These are phyloP conservation scores for Emmelina monodactyla DNA, from an alignment of 2,888 invertebrate species.

Conservation along the genomic window DNA sequence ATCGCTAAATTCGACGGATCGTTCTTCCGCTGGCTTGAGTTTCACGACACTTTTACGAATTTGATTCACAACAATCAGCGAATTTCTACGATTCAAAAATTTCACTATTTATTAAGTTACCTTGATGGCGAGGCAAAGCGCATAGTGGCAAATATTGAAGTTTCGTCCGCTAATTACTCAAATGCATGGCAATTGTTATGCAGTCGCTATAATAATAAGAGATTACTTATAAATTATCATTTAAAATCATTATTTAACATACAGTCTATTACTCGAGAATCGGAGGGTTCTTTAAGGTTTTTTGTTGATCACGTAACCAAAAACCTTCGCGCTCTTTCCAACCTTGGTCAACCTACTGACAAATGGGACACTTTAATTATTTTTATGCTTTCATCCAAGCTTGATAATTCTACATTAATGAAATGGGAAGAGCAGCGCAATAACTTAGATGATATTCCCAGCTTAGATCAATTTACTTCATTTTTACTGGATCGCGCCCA, in stretches of 20 bases:
- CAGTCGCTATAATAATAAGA: constrained; percentile 16
- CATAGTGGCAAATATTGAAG: constrained; percentile 14
- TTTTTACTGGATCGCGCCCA: constrained; percentile 19
- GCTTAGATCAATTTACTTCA: constrained; percentile 15
- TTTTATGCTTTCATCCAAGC: constrained; percentile 14
- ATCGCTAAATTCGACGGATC: constrained; percentile 12
- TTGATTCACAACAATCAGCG: constrained; percentile 13
- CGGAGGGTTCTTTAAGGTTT: constrained; percentile 14
- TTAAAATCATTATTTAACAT: constrained; percentile 15
- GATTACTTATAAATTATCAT: constrained; percentile 13
- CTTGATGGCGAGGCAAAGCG: constrained; percentile 18
- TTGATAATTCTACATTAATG: constrained; percentile 13
- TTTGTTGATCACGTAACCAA: constrained; percentile 18
- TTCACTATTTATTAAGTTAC: constrained; percentile 15
- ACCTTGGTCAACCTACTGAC: constrained; percentile 16
- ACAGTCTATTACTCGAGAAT: constrained; percentile 10
- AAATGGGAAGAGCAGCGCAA: constrained; percentile 20
- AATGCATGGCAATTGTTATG: constrained; percentile 17
- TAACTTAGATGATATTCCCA: constrained; percentile 12
- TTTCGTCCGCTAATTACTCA: constrained; percentile 15
- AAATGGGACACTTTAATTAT: constrained; percentile 17
- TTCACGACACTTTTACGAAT: constrained; percentile 14
- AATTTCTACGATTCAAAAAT: constrained; percentile 13
- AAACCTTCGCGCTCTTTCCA: constrained; percentile 17
- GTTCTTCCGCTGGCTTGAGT: constrained; percentile 12